Percentiles rank a stretch among this genome's conserved stretches.
Conservation (phyloP, 2,888 invertebrate genomes). For the Zelleria hepariella region DNA sequence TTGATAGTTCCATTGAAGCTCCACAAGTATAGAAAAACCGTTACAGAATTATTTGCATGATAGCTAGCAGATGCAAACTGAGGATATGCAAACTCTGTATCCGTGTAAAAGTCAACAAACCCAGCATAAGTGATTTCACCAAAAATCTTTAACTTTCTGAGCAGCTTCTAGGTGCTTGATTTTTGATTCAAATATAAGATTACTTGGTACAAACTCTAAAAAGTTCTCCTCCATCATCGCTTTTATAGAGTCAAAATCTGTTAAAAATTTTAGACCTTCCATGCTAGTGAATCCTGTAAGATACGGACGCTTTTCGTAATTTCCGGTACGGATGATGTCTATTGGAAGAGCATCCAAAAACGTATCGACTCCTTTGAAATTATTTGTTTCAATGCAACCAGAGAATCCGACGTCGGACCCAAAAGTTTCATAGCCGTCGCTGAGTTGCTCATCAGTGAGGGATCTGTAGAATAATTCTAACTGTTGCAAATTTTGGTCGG, state of each 20-base stretch:
- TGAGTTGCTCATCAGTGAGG: background rate
- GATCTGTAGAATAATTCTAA: background rate
- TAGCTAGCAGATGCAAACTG: background rate
- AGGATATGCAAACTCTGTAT: constrained; percentile 1
- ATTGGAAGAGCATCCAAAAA: background rate
- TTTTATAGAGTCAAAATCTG: background rate
- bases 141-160: background rate
- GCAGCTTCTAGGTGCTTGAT: background rate
- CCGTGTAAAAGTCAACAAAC: constrained; percentile 1
- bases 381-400: background rate
- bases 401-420: background rate
- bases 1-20: background rate
- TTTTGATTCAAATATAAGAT: background rate
- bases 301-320: background rate
- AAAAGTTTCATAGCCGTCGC: too few relatives aligned
- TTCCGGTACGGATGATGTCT: background rate
- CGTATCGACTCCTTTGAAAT: background rate
- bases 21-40: constrained; percentile 1
- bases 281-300: constrained; percentile 4
- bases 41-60: background rate
- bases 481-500: background rate
- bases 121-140: background rate
- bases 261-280: background rate
- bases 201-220: background rate
- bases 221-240: background rate